Base-by-base conservation (phyloP, 2,888 invertebrate species). In the Sesamia inferens region DNA sequence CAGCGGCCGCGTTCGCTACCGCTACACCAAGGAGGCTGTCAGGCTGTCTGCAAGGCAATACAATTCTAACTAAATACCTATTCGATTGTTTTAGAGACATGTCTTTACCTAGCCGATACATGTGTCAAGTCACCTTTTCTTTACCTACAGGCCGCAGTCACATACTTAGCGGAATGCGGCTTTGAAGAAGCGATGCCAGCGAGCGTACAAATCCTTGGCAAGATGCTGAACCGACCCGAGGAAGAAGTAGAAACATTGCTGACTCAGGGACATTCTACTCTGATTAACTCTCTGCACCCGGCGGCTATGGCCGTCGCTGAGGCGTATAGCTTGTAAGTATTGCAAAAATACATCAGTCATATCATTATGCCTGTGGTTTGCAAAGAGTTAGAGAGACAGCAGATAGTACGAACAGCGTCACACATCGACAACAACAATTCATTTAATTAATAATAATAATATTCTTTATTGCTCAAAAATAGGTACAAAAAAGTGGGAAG, bases 101-200 rank as follows among this genome's bases (percentile, higher is more conserved):
- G 2, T 55, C 55, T 13, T 22, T 5, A 22, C 13, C 13, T 55
- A 55, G 11, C 31, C 31, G 31, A 31, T 31, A 31, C 31, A 31
- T 31, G 31, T 31, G 31, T 31, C 31, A 31, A 31, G 31, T 31
- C 31, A 31, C 31, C 31, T 31, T 19, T 6, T 57, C 57, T 11
- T 51, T 51, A 58, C 47, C 39, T 31, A 59, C 88, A 96, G 96
- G 82, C 88, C 42, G 93, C 94, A 8, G 89, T 96, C 24, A 82
- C 92, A 1, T 96, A 96, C 88, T 87, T 96, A 70, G 93, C 96
- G 0, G 95, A 96, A 78, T 93, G 93, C 72, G 96, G 96, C 0
- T 96, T 95, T 83, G 92, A 94, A 3, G 96, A 96, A 71, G 95
- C 96, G 0, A 63, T 87, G 2, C 8, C 90, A 0, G 94, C 94